Evolutionary conservation across 2,888 invertebrate genomes (phyloP), one percentile per base, ranked within the genome.

Genomic region (Diploptera punctata): DNA sequence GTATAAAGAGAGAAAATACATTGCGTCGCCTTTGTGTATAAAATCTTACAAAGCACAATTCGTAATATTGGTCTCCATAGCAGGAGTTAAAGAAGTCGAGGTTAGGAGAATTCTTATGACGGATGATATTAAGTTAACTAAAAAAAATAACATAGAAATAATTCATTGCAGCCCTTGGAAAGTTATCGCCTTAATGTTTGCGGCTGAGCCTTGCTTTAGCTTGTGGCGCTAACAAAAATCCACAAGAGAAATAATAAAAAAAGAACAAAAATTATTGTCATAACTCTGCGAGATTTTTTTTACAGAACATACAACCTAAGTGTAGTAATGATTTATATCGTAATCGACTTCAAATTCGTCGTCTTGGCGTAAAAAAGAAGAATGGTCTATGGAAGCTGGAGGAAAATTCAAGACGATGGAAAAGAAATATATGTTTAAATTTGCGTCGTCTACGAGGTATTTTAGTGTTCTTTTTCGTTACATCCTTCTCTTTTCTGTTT

Each of bases 361-460:
- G 26, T 19, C n/a, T n/a, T 21, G 54, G 62, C 47, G 65, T 43
- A 69, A 62, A 21, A 31, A 38, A 62, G 33, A 43, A 43, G 5
- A 18, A 3, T 52, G 38, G n/a, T n/a, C n/a, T n/a, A n/a, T n/a
- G n/a, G n/a, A n/a, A n/a, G n/a, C n/a, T n/a, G n/a, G n/a, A n/a
- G n/a, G n/a, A n/a, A 70, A 71, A 70, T 60, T 7, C 61, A 71
- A 71, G 61, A 47, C 70, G 73, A 67, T 62, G 70, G 73, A 73
- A 73, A 49, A 68, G 73, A 73, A 67, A 68, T 70, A 71, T 73
- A 68, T 33, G 70, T 70, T 47, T 71, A 61, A 68, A 70, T 60
- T 71, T 47, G 43, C 18, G 60, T 33, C 61, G 9, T 24, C 52
- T 52, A 52, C 24, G n/a, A n/a, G n/a, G n/a, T n/a, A n/a, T n/a